Base-by-base conservation (phyloP, 2,888 invertebrate species). In the Caenorhabditis doughertyi region DNA sequence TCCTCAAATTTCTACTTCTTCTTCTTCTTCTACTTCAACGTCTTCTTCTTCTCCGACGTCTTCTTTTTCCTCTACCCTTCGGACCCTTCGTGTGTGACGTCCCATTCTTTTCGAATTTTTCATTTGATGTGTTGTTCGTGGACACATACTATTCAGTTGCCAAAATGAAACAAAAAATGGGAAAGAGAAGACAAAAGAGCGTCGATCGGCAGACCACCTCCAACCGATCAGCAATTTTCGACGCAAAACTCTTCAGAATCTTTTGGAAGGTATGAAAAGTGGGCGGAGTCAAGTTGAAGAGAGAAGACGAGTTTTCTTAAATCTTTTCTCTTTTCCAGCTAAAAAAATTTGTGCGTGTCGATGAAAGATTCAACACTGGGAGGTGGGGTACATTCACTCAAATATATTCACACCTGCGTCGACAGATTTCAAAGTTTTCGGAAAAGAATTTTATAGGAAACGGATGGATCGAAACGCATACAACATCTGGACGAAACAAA, bases 321-420 rank as follows among this genome's bases (percentile, higher is more conserved):
- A 11, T 23, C 21, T 58, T 35, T 56, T 35, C 3, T 32, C 11
- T 23, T 58, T 49, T 62, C 49, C 44, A 21, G 16, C 1, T n/a
- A 29, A 55, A 27, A 39, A 25, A 23, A 23, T 25, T 60, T 35
- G 56, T 67, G 79, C 79, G 79, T 79, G 79, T 58, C 72, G 72
- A 71, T 79, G 72, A 79, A 79, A 79, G 72, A 79, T 79, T 79
- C 65, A 79, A 39, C n/a, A 8, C 39, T 11, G 9, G 29, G 39
- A 39, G 39, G 11, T 39, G n/a, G n/a, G n/a, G n/a, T n/a, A n/a
- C n/a, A 25, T 39, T 11, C 9, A 11, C 60, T 62, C 32, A 47
- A 32, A 65, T 62, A 60, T 21, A 53, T 79, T 68, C 68, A 51
- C 70, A 79, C 79, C 71, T 79, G 64, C 44, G 79, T n/a, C 44